Evolutionary conservation across 1,140 invertebrate species (phyloP), one percentile per base, ranked within the genome.

Genomic region (Drosophila littoralis): DNA sequence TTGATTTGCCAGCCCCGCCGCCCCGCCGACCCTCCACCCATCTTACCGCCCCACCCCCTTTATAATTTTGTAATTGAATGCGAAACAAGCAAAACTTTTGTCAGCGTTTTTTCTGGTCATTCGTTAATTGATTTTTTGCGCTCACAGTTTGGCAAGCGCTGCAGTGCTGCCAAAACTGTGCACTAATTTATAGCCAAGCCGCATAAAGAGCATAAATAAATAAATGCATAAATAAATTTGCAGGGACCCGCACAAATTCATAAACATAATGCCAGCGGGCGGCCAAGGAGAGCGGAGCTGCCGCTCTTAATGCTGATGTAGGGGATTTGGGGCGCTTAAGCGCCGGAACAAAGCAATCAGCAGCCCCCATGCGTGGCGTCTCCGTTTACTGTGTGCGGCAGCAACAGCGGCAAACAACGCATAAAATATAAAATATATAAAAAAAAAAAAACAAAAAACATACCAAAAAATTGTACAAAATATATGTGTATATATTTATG

Each of bases 261-360:
- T 54, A 73, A 60, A 54, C 70, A 73, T 73, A 73, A 73, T 68
- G 55, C 55, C 46, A 33, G 42, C 42, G 50, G 13, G 9, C 5
- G 45, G 45, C 45, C 13, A 46, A 42, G 13, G 7, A 36, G 1
- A 45, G 13, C 13, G 35, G 10, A 42, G 52, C 12, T 17, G 40
- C n/a, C 17, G 7, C n/a, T 50, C 51, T 32, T n/a, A 38, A 22
- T 48, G 58, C 55, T 59, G 45, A 13, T 71, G 68, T 63, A 48
- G 43, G 36, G 55, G 75, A 67, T 66, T 63, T 67, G 73, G 64
- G 66, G 61, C 71, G 75, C 70, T 86, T 76, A 86, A 86, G 83
- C 82, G 75, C 82, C 82, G 82, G 83, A 86, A 86, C 82, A 86
- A 82, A 79, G 83, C 82, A 86, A 86, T 86, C 82, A 88, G 79